Conservation (phyloP, 2,888 invertebrate species). For the Phrixothrix hirtus region DNA sequence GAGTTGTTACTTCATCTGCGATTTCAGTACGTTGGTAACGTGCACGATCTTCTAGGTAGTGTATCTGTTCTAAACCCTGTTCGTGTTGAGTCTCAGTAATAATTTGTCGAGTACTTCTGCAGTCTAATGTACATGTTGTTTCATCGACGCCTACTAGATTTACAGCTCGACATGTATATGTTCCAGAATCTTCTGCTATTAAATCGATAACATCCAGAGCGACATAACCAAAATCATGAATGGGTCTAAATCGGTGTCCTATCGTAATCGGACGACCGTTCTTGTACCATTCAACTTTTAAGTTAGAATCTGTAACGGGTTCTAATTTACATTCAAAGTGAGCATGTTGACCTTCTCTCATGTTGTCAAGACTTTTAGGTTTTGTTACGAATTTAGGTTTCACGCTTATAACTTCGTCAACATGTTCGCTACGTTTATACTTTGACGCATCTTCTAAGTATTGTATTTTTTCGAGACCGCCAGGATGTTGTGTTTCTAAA, state of each 20-base stretch:
- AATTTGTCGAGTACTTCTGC: constrained; percentile 78
- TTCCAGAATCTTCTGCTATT: constrained; percentile 93
- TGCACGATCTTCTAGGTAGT: constrained; percentile 83
- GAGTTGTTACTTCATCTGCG: constrained; percentile 81
- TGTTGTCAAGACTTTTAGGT: constrained; percentile 83
- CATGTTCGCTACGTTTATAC: constrained; percentile 78
- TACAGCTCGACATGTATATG: constrained; percentile 91
- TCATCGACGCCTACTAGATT: constrained; percentile 90
- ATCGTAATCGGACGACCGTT: constrained; percentile 92
- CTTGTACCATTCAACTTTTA: constrained; percentile 96
- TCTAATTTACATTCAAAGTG: constrained; percentile 98
- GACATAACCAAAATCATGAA: constrained; percentile 98
- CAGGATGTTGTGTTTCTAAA: constrained; percentile 87
- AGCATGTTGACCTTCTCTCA: constrained; percentile 87
- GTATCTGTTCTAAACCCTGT: constrained; percentile 85
- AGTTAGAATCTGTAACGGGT: constrained; percentile 94
- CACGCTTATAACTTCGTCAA: constrained; percentile 82
- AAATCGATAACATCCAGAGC: constrained; percentile 95
- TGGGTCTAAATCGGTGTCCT: constrained; percentile 93
- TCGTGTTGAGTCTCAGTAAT: constrained; percentile 86
- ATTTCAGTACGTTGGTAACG: constrained; percentile 75
- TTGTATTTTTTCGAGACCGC: constrained; percentile 89
- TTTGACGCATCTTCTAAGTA: constrained; percentile 86
- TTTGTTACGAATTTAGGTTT: constrained; percentile 84
- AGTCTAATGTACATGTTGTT: constrained; percentile 72